Percentiles rank a stretch among this genome's conserved stretches.
These are phyloP conservation scores for Microtus oregoni DNA, from an alignment of 2,113 vertebrate genomes.

Conservation along the genomic window DNA sequence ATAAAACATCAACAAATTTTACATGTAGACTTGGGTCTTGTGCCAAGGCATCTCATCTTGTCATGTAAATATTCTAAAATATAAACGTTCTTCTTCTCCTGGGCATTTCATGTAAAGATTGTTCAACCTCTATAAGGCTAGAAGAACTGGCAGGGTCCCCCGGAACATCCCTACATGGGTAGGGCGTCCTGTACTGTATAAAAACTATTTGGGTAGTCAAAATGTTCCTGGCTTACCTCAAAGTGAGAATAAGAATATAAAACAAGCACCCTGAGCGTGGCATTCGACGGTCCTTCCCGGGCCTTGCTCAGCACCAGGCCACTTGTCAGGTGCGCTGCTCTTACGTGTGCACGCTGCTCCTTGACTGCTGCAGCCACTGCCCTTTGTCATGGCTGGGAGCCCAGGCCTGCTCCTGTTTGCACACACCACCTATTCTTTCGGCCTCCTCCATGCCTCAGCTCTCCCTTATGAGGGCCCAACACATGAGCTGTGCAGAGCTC, in stretches of 20 bases:
- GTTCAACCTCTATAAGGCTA: background rate
- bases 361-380: background rate
- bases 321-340: background rate
- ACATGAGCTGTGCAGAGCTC: background rate
- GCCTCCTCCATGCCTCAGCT: background rate
- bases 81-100: background rate
- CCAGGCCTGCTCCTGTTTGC: background rate
- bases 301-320: background rate
- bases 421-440: background rate
- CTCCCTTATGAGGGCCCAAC: background rate
- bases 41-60: background rate
- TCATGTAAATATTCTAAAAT: background rate
- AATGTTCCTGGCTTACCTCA: background rate
- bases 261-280: background rate
- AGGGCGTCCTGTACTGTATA: background rate
- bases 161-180: background rate
- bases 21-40: background rate
- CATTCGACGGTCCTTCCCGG: background rate
- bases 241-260: background rate
- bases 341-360: background rate
- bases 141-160: background rate
- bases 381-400: background rate
- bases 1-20: background rate
- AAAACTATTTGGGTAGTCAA: background rate
- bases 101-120: background rate